Conservation (phyloP, 2,888 invertebrate species). For the Caenorhabditis sp. region DNA sequence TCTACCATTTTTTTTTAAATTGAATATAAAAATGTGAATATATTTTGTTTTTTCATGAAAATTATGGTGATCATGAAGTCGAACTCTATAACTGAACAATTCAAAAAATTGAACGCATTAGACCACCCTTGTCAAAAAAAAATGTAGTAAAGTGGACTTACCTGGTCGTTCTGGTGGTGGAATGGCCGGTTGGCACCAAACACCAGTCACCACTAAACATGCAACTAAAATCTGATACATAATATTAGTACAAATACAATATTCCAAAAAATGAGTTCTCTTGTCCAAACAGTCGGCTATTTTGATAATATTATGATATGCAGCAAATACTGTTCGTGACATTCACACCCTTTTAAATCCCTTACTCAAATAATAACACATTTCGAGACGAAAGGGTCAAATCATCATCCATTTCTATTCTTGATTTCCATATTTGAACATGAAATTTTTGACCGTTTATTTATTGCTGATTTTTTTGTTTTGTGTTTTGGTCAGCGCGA, state of each 20-base stretch:
- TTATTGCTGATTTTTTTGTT: background rate
- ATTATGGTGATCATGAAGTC: too few relatives aligned
- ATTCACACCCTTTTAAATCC: background rate
- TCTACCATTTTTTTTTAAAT: too few relatives aligned
- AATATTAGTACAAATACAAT: background rate
- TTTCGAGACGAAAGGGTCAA: background rate
- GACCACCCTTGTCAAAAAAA: too few relatives aligned
- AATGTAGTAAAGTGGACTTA: too few relatives aligned
- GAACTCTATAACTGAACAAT: too few relatives aligned
- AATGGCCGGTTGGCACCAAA: constrained; percentile 38
- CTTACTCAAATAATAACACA: background rate
- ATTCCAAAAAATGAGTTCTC: background rate
- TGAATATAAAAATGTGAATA: too few relatives aligned
- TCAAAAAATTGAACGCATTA: too few relatives aligned
- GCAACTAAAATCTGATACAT: constrained; percentile 6
- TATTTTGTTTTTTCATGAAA: too few relatives aligned
- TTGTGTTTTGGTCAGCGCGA: constrained; percentile 11
- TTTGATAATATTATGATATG: background rate
- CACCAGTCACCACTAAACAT: background rate
- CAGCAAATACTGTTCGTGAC: background rate
- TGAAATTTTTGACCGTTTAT: background rate
- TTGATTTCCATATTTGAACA: background rate
- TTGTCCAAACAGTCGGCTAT: too few relatives aligned
- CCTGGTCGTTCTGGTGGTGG: constrained; percentile 56
- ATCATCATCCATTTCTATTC: background rate